A percentile compares a stretch with the other conserved stretches of the same genome.
Evolutionary conservation across 2,797 vertebrate genomes (phyloP).

Genomic region (Spinus pinus): DNA sequence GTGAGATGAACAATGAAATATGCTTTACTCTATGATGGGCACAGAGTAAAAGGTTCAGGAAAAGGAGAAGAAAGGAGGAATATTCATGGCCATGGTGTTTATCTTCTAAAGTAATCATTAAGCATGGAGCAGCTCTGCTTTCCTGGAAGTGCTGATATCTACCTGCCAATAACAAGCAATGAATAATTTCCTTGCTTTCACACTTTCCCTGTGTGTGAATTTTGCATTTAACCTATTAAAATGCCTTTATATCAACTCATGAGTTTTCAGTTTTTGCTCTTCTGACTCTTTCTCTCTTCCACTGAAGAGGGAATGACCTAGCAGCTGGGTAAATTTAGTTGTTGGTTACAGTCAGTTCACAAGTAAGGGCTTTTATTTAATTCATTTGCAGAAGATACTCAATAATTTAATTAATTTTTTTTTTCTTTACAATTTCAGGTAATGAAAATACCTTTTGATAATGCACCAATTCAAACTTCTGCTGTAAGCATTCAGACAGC

Average conservation of each 20-base stretch:
- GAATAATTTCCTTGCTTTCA: background rate
- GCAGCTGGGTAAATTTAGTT: fast-evolving
- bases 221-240: background rate
- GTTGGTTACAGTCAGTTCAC: background rate
- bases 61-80: background rate
- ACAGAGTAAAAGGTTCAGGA: background rate
- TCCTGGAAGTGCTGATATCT: background rate
- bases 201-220: background rate
- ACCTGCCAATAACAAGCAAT: background rate
- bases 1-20: background rate
- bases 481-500: background rate
- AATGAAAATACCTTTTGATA: background rate
- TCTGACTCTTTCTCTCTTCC: background rate
- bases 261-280: background rate
- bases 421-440: background rate
- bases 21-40: background rate
- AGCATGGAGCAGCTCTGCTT: fast-evolving
- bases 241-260: background rate
- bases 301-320: background rate
- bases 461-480: background rate
- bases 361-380: fast-evolving
- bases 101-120: background rate
- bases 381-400: background rate
- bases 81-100: background rate
- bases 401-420: background rate